A percentile compares a stretch with the other conserved stretches of the same genome.
These are phyloP conservation scores for Drosophila koepferae DNA, from an alignment of 2,888 invertebrate species.

Conservation along the genomic window DNA sequence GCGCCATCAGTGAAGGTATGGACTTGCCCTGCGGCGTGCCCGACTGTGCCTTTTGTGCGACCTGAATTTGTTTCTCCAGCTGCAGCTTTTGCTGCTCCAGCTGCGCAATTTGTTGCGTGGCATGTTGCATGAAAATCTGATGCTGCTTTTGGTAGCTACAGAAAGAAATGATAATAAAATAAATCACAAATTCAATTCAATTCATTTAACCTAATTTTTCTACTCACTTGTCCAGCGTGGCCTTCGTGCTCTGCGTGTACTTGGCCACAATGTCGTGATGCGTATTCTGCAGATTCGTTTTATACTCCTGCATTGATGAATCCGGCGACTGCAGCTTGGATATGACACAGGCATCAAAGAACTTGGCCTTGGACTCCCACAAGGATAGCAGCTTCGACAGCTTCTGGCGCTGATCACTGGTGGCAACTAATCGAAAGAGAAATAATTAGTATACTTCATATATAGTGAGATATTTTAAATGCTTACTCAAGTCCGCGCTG, in stretches of 20 bases:
- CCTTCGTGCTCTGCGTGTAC: constrained; percentile 92
- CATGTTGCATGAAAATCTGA: constrained; percentile 96
- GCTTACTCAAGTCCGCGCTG: constrained; percentile 92
- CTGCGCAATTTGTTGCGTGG: constrained; percentile 94
- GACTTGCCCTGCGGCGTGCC: constrained; percentile 61
- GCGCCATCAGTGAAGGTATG: constrained; percentile 83
- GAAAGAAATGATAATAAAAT: constrained; percentile 1
- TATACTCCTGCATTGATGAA: constrained; percentile 95
- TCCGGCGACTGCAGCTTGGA: constrained; percentile 95
- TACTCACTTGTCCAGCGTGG: constrained; percentile 91
- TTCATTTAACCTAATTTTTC: background rate
- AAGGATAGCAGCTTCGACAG: constrained; percentile 96
- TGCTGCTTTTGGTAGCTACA: constrained; percentile 96
- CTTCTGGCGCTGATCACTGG: constrained; percentile 95
- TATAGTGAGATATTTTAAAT: background rate
- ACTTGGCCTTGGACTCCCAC: constrained; percentile 98
- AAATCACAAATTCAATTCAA: background rate
- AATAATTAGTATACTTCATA: background rate
- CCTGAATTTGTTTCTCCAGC: constrained; percentile 84
- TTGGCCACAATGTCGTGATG: constrained; percentile 92
- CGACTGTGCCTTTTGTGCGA: constrained; percentile 70
- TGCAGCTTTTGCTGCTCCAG: constrained; percentile 91
- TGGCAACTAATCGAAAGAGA: constrained; percentile 87
- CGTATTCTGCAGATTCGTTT: constrained; percentile 92
- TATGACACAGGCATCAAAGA: constrained; percentile 92